phyloP scores from a whole-genome alignment of 2,797 vertebrate species.

The Gymnocypris eckloni region DNA sequence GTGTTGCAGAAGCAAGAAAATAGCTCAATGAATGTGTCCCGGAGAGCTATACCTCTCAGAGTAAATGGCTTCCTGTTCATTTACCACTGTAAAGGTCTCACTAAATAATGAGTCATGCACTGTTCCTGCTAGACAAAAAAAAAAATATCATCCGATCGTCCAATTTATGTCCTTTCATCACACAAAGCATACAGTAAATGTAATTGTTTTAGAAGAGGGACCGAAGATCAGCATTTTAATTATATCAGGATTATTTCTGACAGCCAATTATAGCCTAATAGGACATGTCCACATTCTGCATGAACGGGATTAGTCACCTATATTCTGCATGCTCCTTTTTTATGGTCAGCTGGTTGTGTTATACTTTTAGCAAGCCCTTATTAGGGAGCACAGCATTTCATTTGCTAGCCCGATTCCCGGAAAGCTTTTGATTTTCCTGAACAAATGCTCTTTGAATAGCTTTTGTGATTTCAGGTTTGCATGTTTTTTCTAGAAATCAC shows the following conservation, averaged over 20 bases:
- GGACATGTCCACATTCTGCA: not conserved
- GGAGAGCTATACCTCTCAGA: conserved; percentile 11
- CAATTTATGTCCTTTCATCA: not conserved
- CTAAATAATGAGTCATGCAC: conserved; percentile 17
- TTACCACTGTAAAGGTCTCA: conserved; percentile 15
- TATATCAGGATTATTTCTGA: not conserved
- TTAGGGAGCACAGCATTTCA: not conserved
- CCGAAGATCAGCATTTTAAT: not conserved
- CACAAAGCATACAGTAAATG: conserved; percentile 1
- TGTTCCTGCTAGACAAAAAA: not conserved
- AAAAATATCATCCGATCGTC: not conserved
- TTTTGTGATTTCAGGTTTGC: not conserved
- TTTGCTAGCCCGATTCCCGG: conserved; percentile 12
- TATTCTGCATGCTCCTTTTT: not conserved
- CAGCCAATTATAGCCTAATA: conserved; percentile 5
- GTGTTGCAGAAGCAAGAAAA: not conserved
- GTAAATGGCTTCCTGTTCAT: conserved; percentile 15
- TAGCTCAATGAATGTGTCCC: not conserved
- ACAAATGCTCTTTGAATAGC: conserved; percentile 6
- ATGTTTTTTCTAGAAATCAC: not conserved
- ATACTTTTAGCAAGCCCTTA: not conserved
- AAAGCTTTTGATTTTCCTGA: conserved; percentile 3
- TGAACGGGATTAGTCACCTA: not conserved
- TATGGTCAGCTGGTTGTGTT: not conserved
- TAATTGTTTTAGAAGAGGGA: not conserved